Percentiles rank a stretch among this genome's conserved stretches.
phyloP scores from a whole-genome alignment of 2,113 vertebrate species.

The Oriolus oriolus region DNA sequence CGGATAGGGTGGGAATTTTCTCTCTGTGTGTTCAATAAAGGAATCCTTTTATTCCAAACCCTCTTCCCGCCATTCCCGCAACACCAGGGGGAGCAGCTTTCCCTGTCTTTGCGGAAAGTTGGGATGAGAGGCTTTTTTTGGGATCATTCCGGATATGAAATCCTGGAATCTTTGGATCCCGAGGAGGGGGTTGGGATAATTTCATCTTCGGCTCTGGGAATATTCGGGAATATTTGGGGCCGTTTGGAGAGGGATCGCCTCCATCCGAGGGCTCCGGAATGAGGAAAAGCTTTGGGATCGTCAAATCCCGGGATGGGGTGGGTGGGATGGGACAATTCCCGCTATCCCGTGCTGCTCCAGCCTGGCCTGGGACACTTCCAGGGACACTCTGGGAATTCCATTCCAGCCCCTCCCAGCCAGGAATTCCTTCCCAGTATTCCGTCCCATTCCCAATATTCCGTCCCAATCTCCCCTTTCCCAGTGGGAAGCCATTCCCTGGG shows the following conservation, averaged over 20 bases:
- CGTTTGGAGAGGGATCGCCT: fast-evolving
- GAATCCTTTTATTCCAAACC: not conserved
- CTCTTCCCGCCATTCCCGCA: not conserved
- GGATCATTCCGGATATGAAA: not conserved
- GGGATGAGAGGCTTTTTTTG: fast-evolving
- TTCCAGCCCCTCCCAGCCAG: too few relatives aligned
- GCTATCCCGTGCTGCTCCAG: fast-evolving
- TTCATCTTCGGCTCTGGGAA: not conserved
- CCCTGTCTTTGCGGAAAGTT: not conserved
- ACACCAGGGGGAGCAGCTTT: not conserved
- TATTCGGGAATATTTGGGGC: too few relatives aligned
- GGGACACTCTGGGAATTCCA: not conserved
- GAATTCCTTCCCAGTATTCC: not conserved
- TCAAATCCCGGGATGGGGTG: fast-evolving
- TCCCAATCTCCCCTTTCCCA: too few relatives aligned
- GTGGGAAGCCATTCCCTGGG: not conserved
- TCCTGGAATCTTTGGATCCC: not conserved
- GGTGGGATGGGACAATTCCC: not conserved
- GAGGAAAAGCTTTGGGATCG: not conserved
- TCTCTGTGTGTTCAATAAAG: not conserved
- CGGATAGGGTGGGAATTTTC: not conserved
- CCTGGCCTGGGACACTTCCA: not conserved
- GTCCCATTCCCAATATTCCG: too few relatives aligned
- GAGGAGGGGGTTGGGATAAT: fast-evolving
- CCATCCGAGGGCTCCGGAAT: fast-evolving